phyloP scores from a whole-genome alignment of 2,888 invertebrate species.

The Euplagia quadripunctaria region DNA sequence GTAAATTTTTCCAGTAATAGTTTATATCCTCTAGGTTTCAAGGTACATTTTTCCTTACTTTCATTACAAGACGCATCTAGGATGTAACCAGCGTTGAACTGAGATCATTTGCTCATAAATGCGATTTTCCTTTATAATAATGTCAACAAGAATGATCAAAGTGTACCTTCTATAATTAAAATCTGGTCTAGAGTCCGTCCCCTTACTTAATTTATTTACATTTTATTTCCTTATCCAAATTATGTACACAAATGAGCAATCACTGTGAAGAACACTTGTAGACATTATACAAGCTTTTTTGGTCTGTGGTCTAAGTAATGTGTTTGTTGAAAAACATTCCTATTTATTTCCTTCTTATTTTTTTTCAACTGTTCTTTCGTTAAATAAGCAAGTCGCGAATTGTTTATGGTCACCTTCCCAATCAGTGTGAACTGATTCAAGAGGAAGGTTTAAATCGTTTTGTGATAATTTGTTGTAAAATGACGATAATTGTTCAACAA shows the following conservation, averaged over 20 bases:
- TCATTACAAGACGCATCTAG: neutral
- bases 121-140: neutral
- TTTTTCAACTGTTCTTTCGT: neutral
- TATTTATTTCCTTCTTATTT: neutral
- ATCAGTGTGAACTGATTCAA: too few relatives aligned
- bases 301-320: conserved; percentile 30
- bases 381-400: too few relatives aligned
- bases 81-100: neutral
- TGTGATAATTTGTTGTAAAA: too few relatives aligned
- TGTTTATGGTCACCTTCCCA: too few relatives aligned
- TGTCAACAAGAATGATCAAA: conserved; percentile 34
- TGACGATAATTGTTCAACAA: too few relatives aligned
- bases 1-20: too few relatives aligned
- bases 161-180: conserved; percentile 38
- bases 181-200: conserved; percentile 33
- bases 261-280: conserved; percentile 56
- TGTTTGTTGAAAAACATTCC: neutral
- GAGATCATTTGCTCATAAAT: neutral
- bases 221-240: conserved; percentile 62
- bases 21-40: neutral
- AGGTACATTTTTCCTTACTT: neutral
- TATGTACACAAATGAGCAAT: conserved; percentile 66
- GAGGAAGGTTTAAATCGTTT: too few relatives aligned
- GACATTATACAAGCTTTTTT: conserved; percentile 17
- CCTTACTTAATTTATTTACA: conserved; percentile 54